Evolutionary conservation across 2,797 vertebrate genomes (phyloP).

Genomic region (Pangasius mekongensis): DNA sequence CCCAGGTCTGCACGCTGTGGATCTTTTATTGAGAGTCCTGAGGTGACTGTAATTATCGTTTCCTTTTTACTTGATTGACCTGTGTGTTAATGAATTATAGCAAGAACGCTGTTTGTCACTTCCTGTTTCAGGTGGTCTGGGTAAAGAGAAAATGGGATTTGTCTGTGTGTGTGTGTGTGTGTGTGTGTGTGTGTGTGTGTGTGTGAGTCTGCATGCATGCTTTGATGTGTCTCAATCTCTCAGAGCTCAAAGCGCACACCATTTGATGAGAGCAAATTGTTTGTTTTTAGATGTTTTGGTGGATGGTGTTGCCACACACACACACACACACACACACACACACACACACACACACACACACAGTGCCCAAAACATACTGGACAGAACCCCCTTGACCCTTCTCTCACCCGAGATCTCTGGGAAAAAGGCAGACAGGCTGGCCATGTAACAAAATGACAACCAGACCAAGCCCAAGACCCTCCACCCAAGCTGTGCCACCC

Average conservation of each 20-base stretch:
- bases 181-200: not conserved
- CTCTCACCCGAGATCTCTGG: slow-evolving; percentile 73
- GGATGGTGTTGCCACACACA: slow-evolving; percentile 61
- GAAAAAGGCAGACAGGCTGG: slow-evolving; percentile 59
- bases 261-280: slow-evolving; percentile 77
- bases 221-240: slow-evolving; percentile 15
- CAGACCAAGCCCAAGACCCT: slow-evolving; percentile 66
- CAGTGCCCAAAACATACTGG: slow-evolving; percentile 46
- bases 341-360: slow-evolving; percentile 30
- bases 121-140: slow-evolving; percentile 39
- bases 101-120: slow-evolving; percentile 15
- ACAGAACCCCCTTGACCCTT: slow-evolving; percentile 68
- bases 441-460: slow-evolving; percentile 75
- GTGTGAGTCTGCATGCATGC: not conserved
- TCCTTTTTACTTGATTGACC: slow-evolving; percentile 42
- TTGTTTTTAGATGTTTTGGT: slow-evolving; percentile 76
- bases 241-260: slow-evolving; percentile 49
- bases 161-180: not conserved
- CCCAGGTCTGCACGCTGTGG: not conserved
- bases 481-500: slow-evolving; percentile 68
- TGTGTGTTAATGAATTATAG: slow-evolving; percentile 35
- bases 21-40: slow-evolving; percentile 25
- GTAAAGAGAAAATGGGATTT: not conserved
- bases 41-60: slow-evolving; percentile 44
- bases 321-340: slow-evolving; percentile 39